phyloP scores from a whole-genome alignment of 30 jellyfish, hydroid and myxozoan species.

The Aurelia aurita complex sp. Pacific region DNA sequence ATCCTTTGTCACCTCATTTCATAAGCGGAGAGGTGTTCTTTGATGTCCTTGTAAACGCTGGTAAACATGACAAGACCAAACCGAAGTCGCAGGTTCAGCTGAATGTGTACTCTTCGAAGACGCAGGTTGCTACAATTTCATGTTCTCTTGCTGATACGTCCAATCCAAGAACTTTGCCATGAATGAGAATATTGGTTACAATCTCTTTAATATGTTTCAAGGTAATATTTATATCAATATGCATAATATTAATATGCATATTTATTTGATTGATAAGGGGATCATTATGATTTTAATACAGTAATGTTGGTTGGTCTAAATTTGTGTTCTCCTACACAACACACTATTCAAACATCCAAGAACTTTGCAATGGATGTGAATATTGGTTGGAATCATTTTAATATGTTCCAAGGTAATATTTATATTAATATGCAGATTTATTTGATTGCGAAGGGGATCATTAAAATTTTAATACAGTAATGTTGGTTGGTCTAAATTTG shows the following conservation, averaged over 20 bases:
- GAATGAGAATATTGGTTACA: constrained; percentile 6
- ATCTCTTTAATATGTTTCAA: constrained; percentile 7
- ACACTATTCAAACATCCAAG: background rate
- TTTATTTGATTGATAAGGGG: background rate
- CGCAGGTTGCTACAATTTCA: background rate
- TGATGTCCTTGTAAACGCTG: constrained; percentile 10
- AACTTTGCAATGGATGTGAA: background rate
- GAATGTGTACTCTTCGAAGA: too few species aligned
- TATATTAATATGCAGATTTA: background rate
- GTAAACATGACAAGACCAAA: background rate
- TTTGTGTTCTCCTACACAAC: background rate
- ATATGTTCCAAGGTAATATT: constrained; percentile 19
- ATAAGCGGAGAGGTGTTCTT: constrained; percentile 30
- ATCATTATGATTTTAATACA: too few species aligned
- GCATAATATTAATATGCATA: background rate
- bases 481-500: too few species aligned
- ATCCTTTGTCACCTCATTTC: constrained; percentile 43
- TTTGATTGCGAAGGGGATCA: too few species aligned
- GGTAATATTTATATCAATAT: constrained; percentile 1
- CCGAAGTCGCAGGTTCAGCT: too few species aligned
- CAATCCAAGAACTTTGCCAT: background rate
- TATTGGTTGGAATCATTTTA: constrained; percentile 1
- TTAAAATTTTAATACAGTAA: too few species aligned
- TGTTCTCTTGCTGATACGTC: background rate
- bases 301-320: background rate